A percentile compares a stretch with the other conserved stretches of the same genome.
Conservation (phyloP, 2,113 vertebrate genomes). For the Clarias batrachus region DNA sequence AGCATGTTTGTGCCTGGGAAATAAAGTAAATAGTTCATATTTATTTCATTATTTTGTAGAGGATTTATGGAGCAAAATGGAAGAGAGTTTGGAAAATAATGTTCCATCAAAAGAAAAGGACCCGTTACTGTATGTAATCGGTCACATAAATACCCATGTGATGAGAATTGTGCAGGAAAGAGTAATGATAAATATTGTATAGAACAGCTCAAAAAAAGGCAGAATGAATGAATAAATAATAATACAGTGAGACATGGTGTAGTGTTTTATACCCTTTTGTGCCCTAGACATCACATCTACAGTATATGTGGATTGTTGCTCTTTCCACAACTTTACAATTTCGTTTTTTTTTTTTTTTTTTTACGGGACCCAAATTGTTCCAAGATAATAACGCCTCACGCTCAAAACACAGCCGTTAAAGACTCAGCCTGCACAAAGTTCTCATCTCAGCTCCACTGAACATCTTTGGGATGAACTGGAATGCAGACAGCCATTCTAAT, state of each 20-base stretch:
- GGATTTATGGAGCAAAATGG: conserved; percentile 29
- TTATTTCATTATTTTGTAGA: neutral
- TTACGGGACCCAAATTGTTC: neutral
- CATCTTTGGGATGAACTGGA: neutral
- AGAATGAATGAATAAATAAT: conserved; percentile 4
- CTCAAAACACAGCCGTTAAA: neutral
- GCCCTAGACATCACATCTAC: neutral
- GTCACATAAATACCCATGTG: neutral
- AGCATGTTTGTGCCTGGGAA: conserved; percentile 17
- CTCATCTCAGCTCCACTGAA: neutral
- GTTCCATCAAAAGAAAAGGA: conserved; percentile 29
- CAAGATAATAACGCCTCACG: neutral
- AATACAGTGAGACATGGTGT: neutral
- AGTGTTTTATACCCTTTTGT: neutral
- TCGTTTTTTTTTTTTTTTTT: neutral
- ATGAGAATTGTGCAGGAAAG: neutral
- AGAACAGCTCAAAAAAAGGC: neutral
- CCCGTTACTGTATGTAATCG: neutral
- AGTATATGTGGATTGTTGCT: neutral
- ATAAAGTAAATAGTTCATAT: conserved; percentile 36
- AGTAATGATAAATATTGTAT: neutral
- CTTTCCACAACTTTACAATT: neutral
- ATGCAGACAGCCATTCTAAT: neutral
- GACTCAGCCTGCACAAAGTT: neutral
- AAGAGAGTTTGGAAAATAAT: neutral